phyloP scores from a whole-genome alignment of 2,113 vertebrate species.

The Gnathonemus longibarbis region DNA sequence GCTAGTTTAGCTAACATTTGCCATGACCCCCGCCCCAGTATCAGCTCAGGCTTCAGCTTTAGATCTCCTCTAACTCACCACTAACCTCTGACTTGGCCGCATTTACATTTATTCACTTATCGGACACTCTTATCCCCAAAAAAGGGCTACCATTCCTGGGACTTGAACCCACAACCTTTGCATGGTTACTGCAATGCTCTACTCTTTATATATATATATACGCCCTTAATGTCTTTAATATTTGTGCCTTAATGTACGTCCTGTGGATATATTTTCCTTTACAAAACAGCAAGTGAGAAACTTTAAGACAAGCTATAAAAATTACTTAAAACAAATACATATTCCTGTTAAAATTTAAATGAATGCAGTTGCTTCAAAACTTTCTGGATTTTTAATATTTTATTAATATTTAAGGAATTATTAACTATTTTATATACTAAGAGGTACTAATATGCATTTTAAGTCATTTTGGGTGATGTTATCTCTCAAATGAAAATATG shows the following conservation, averaged over 20 bases:
- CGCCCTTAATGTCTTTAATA: too few species aligned
- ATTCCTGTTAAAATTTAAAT: neutral
- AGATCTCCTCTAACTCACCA: neutral
- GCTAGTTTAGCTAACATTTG: neutral
- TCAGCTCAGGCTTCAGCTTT: neutral
- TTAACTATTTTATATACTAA: neutral
- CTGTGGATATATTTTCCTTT: neutral
- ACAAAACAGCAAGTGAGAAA: neutral
- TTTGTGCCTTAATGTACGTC: neutral
- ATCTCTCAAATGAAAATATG: neutral
- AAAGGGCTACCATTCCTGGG: neutral
- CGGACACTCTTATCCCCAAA: neutral
- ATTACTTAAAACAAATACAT: neutral
- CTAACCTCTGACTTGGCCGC: neutral
- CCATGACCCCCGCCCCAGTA: neutral
- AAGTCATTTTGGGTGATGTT: neutral
- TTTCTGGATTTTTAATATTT: neutral
- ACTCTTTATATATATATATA: neutral
- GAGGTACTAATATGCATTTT: neutral
- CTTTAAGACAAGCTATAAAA: neutral
- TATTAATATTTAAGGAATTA: neutral
- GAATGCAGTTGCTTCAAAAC: neutral
- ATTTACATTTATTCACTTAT: neutral
- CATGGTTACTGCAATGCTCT: neutral
- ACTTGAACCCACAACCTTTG: neutral